Evolutionary conservation across 23 tunicate genomes (phyloP), one percentile per base, ranked within the genome.

Genomic region (Ciona savignyi): DNA sequence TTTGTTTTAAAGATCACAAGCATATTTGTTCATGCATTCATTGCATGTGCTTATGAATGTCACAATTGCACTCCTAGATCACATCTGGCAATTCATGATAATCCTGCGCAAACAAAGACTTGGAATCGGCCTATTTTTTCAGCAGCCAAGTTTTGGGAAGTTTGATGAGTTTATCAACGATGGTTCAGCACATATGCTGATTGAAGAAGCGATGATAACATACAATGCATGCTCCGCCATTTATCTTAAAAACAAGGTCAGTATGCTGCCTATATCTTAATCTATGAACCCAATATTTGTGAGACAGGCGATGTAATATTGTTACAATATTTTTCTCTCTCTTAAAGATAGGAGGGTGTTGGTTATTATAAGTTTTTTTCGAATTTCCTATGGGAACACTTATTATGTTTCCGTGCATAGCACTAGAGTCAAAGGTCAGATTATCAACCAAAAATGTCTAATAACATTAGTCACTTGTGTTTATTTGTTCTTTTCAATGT

Each of bases 171-270:
- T 86, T 23, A 72, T 75, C 60, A 33, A 69, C 26, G 85, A 86
- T 62, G 85, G 76, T 23, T 33, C 74, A 60, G 86, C 95, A 31
- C 95, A 87, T 61, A 76, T 87, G 77, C 78, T 87, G 23, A 71
- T 87, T 63, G 95, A 87, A 51, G 95, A 87, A 76, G 95, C 95
- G 27, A 87, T 87, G 95, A 67, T 87, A 29, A 85, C 86, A 2
- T 63, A 24, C 74, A 87, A 87, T 71, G 75, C 95, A 9, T 82
- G 85, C 73, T 62, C 67, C n/a, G 86, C 86, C 4, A 42, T 30
- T 20, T 81, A 62, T 66, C 73, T 69, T 30, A 69, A n/a, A 34
- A 69, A 69, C 9, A 33, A 31, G 73, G 73, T 69, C 2, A 63
- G 68, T 42, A 42, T 42, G 15, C 56, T 42, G 56, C 56, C 56